phyloP scores from a whole-genome alignment of 2,797 vertebrate species.

The Oophaga sylvatica region DNA sequence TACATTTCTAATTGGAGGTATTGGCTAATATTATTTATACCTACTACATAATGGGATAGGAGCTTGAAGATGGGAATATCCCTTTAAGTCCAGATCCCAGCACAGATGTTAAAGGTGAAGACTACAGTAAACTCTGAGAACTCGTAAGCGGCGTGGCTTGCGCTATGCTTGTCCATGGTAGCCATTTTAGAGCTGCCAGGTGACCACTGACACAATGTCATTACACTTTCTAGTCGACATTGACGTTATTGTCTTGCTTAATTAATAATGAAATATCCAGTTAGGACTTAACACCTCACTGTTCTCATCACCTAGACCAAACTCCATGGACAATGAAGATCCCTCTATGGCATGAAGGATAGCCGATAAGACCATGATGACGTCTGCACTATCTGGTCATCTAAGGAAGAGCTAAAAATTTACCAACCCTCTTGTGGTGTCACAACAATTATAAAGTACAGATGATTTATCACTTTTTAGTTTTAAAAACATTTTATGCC shows the following conservation, averaged over 20 bases:
- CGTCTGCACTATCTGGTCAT: neutral
- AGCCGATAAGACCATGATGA: neutral
- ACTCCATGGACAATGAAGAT: neutral
- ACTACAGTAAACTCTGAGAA: too few relatives aligned
- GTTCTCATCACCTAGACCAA: neutral
- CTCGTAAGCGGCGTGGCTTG: too few relatives aligned
- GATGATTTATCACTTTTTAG: neutral
- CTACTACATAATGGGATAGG: too few relatives aligned
- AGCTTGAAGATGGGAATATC: too few relatives aligned
- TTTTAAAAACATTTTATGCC: neutral
- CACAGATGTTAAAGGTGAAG: too few relatives aligned
- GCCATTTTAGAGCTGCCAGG: too few relatives aligned
- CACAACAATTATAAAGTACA: neutral
- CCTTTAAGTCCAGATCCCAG: too few relatives aligned
- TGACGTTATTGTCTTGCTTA: neutral
- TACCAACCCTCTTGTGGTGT: neutral
- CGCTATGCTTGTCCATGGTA: too few relatives aligned
- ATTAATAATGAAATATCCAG: neutral
- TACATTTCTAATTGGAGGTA: too few relatives aligned
- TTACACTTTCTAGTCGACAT: neutral
- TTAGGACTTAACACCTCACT: too few relatives aligned
- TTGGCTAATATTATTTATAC: too few relatives aligned
- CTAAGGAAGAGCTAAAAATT: neutral
- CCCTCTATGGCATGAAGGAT: neutral
- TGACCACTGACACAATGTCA: too few relatives aligned